phyloP scores from a whole-genome alignment of 2,888 invertebrate genomes.

The Toxonevra muliebris region DNA sequence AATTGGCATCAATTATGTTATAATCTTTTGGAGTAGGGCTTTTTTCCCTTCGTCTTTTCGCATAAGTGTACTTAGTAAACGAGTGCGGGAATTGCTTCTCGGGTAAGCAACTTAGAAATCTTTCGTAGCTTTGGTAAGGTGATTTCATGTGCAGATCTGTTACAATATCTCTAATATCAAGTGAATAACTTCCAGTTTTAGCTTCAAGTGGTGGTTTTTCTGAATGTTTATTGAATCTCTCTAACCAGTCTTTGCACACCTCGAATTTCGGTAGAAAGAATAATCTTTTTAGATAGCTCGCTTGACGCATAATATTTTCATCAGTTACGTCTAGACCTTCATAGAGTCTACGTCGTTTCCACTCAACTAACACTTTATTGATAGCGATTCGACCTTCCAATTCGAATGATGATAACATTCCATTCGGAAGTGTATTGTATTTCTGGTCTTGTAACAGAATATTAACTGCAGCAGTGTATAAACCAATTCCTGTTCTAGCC shows the following conservation, averaged over 20 bases:
- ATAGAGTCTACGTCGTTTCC: neutral
- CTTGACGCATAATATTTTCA: neutral
- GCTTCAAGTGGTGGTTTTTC: too few relatives aligned
- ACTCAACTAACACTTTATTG: slow-evolving; percentile 6
- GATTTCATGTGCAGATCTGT: neutral
- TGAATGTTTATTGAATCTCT: too few relatives aligned
- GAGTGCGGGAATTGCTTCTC: neutral
- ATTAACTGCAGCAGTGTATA: too few relatives aligned
- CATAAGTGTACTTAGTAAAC: neutral
- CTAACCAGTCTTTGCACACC: neutral
- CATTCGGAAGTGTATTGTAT: neutral
- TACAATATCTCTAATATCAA: neutral
- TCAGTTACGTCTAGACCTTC: neutral
- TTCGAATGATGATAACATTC: neutral
- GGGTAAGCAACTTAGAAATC: neutral
- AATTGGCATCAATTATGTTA: neutral
- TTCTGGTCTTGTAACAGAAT: too few relatives aligned
- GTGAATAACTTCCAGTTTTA: neutral
- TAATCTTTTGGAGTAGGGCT: neutral
- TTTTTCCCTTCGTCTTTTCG: neutral
- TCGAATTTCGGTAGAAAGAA: too few relatives aligned
- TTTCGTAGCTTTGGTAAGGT: neutral
- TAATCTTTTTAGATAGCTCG: too few relatives aligned
- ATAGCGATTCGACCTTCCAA: slow-evolving; percentile 9
- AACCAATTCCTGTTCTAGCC: too few relatives aligned